These are phyloP conservation scores for Melanostoma mellinum DNA, from an alignment of 2,888 invertebrate species.

Conservation along the genomic window DNA sequence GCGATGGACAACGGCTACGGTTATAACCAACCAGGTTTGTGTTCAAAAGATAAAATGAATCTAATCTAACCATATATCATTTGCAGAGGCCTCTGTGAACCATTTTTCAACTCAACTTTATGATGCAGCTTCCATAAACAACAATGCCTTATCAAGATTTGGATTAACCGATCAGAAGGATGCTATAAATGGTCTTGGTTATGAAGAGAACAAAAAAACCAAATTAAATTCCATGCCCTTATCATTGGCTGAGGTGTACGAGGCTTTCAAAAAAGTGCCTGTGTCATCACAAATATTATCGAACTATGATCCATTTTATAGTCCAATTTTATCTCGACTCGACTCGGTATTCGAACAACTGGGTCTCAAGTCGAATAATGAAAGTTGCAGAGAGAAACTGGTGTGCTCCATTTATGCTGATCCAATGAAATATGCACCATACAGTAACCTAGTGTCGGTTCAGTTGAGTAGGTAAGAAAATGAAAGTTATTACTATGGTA, in stretches of 20 bases:
- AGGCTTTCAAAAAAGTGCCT: constrained; percentile 93
- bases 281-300: constrained; percentile 91
- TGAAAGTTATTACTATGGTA: background rate
- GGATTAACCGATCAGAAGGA: constrained; percentile 86
- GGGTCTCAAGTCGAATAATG: constrained; percentile 86
- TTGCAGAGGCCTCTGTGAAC: constrained; percentile 81
- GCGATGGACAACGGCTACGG: constrained; percentile 75
- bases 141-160: constrained; percentile 81
- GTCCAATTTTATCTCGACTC: constrained; percentile 91
- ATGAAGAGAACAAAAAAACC: constrained; percentile 79
- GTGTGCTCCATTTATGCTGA: constrained; percentile 94
- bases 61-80: too few species aligned
- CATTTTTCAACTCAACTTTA: constrained; percentile 76
- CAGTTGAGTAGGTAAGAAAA: constrained; percentile 89
- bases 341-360: constrained; percentile 91
- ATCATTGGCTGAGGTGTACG: constrained; percentile 80
- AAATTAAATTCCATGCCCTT: constrained; percentile 76
- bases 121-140: constrained; percentile 76
- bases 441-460: constrained; percentile 93
- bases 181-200: constrained; percentile 83
- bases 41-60: background rate
- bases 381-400: constrained; percentile 90
- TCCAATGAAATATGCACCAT: constrained; percentile 94
- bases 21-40: constrained; percentile 79
- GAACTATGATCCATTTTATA: constrained; percentile 95